phyloP scores from a whole-genome alignment of 1,140 invertebrate genomes.

The Acromyrmex heyeri region DNA sequence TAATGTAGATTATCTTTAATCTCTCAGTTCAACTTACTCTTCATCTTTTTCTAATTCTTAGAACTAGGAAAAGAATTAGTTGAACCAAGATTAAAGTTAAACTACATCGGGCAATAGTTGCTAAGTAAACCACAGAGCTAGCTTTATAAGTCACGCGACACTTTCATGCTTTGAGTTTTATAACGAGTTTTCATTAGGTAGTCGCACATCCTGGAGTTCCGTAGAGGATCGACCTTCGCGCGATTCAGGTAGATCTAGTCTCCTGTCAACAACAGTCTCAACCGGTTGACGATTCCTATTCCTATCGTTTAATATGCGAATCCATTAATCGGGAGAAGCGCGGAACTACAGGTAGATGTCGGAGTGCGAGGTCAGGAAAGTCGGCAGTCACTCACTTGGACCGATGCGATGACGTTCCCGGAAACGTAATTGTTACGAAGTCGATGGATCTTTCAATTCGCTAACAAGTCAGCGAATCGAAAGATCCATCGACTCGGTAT shows the following conservation, averaged over 20 bases:
- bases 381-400: slow-evolving; percentile 50
- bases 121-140: neutral
- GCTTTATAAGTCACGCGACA: neutral
- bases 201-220: neutral
- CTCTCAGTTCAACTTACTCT: too few relatives aligned
- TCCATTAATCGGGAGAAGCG: slow-evolving; percentile 33
- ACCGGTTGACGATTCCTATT: slow-evolving; percentile 18
- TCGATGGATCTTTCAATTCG: too few relatives aligned
- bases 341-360: slow-evolving; percentile 47
- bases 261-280: neutral
- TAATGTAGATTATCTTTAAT: too few relatives aligned
- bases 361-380: slow-evolving; percentile 40
- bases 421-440: slow-evolving; percentile 37
- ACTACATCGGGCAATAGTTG: neutral
- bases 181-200: neutral
- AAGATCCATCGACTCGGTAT: slow-evolving; percentile 12
- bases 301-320: neutral
- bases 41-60: too few relatives aligned
- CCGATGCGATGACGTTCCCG: slow-evolving; percentile 47
- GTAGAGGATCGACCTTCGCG: neutral
- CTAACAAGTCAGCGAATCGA: neutral
- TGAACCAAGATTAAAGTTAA: too few relatives aligned
- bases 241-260: neutral
- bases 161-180: neutral
- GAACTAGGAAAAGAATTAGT: too few relatives aligned